Base-by-base conservation (phyloP, 2,113 vertebrate genomes). In the Anas platyrhynchos region DNA sequence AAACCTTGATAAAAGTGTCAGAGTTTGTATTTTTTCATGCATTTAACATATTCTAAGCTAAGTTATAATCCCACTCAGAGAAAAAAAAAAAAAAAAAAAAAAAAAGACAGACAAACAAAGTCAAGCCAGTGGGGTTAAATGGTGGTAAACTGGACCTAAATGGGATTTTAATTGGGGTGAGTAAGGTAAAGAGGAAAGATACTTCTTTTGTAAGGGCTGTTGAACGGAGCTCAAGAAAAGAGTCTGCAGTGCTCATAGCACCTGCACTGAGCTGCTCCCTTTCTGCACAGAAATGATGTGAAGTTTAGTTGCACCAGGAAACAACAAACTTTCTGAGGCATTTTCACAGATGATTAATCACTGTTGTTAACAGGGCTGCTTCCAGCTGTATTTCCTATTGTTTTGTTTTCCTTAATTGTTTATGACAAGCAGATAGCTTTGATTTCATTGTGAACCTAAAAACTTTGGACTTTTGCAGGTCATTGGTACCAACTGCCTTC, bases 321-420 rank as follows among this genome's bases (percentile, higher is more conserved):
- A 85, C 7, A 81, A 11, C 11, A 61, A 92, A 69, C 22, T 59
- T 79, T 63, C 13, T 18, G 74, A 9, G 79, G 36, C 66, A 22
- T 91, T 95, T 96, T 78, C 79, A 86, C 56, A 67, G 68, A 87
- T 90, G 48, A 88, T 91, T 89, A 92, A 89, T 87, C 86, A 50
- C 41, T 44, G 66, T 65, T 82, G 32, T 76, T 94, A 78, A 84
- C 55, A 89, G 17, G 46, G 54, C 73, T 6, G 10, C 15, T n/a
- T 86, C 68, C 91, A 89, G 82, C 75, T 95, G 80, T 81, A 80
- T 78, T 93, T 78, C 58, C 43, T 72, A 86, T 89, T 96, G 72
- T 95, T 94, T 90, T 62, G 6, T 48, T 79, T 91, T 74, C 56
- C 41, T 73, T 90, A 89, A 67, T 83, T 95, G 26, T 84, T 96